phyloP scores from a whole-genome alignment of 2,797 vertebrate genomes.

The Australoheros facetus region DNA sequence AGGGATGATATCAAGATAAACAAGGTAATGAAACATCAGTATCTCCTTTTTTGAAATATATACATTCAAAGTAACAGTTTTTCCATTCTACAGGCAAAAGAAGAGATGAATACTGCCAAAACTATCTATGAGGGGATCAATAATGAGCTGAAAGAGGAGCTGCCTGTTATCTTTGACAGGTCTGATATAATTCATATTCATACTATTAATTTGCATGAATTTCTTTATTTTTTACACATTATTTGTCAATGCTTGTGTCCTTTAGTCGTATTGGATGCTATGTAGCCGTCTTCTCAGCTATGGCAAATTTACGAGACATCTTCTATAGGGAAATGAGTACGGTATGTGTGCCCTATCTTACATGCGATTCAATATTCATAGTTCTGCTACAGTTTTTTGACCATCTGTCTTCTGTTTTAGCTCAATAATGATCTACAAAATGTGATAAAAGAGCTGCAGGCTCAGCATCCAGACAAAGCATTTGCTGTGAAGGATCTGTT shows the following conservation, averaged over 20 bases:
- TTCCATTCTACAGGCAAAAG: constrained; percentile 83
- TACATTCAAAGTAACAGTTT: neutral
- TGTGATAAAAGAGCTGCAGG: constrained; percentile 90
- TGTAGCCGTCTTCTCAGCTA: constrained; percentile 89
- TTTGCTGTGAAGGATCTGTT: constrained; percentile 88
- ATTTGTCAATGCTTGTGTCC: neutral
- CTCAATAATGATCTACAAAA: constrained; percentile 88
- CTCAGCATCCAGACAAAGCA: constrained; percentile 90
- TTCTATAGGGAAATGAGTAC: constrained; percentile 93
- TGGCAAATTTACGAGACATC: constrained; percentile 87
- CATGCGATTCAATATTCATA: neutral
- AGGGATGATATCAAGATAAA: constrained; percentile 92
- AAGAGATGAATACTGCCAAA: constrained; percentile 87
- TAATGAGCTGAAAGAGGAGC: constrained; percentile 88
- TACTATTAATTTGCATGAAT: neutral
- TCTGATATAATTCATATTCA: constrained; percentile 8
- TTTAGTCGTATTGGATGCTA: constrained; percentile 92
- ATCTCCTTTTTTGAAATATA: neutral
- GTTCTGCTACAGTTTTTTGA: neutral
- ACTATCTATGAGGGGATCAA: constrained; percentile 90
- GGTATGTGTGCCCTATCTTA: constrained; percentile 70
- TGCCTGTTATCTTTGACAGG: constrained; percentile 85
- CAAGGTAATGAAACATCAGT: constrained; percentile 81
- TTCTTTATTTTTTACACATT: neutral
- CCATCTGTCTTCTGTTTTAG: constrained; percentile 68